These are phyloP conservation scores for Arothron firmamentum DNA, from an alignment of 2,113 vertebrate species.

Conservation along the genomic window DNA sequence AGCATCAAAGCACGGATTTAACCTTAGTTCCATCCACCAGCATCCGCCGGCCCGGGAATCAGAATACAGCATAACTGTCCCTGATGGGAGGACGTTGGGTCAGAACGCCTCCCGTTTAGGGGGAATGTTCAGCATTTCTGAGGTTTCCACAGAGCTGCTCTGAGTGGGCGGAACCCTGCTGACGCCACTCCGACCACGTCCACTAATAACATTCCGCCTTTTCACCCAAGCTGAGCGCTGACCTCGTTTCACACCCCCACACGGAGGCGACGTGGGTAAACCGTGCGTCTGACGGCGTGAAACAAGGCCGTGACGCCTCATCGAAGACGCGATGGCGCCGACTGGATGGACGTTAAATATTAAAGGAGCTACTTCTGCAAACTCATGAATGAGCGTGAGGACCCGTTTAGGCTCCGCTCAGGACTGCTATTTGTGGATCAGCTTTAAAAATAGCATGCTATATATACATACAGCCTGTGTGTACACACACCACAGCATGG, in stretches of 20 bases:
- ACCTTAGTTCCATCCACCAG: too few relatives aligned
- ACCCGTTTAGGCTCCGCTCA: too few relatives aligned
- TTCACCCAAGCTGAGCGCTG: constrained; percentile 24
- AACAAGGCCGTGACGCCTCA: not conserved
- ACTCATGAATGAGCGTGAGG: constrained; percentile 69
- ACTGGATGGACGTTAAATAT: not conserved
- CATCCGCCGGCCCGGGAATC: too few relatives aligned
- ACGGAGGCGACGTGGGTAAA: constrained; percentile 9
- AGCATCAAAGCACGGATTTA: too few relatives aligned
- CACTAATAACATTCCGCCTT: constrained; percentile 23
- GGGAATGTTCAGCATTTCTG: too few relatives aligned
- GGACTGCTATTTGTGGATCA: constrained; percentile 68
- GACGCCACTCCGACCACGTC: not conserved
- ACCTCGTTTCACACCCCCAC: constrained; percentile 22
- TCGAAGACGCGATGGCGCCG: constrained; percentile 2
- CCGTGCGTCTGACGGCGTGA: constrained; percentile 9
- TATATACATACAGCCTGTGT: constrained; percentile 62
- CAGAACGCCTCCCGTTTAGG: too few relatives aligned
- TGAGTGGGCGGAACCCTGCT: not conserved
- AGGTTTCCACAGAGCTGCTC: not conserved
- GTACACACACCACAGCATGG: constrained; percentile 28
- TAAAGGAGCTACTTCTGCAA: constrained; percentile 35
- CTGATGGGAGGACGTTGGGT: too few relatives aligned
- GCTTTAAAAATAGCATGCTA: constrained; percentile 73
- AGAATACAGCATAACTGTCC: too few relatives aligned